Evolutionary conservation across 2,888 invertebrate genomes (phyloP).

Genomic region (Drosophila anomelani): DNA sequence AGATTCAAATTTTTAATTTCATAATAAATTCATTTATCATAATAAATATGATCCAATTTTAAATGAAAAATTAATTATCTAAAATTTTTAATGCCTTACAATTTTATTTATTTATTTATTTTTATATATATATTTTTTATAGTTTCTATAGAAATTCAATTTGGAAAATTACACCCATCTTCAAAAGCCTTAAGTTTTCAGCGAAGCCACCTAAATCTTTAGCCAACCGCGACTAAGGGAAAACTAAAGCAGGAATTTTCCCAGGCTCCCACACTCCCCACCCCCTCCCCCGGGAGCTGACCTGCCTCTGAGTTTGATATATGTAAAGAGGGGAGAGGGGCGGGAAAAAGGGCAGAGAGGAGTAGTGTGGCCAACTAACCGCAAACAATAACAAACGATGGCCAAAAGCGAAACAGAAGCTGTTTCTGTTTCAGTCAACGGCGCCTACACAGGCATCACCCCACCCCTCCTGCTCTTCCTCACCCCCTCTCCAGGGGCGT

Average conservation of each 20-base stretch:
- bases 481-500: conserved; percentile 37
- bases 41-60: background rate
- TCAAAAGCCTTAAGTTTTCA: conserved; percentile 4
- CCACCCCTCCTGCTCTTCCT: conserved; percentile 13
- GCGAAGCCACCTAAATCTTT: conserved; percentile 2
- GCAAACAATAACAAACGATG: conserved; percentile 80
- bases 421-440: conserved; percentile 26
- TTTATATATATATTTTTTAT: background rate
- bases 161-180: background rate
- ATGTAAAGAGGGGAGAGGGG: conserved; percentile 36
- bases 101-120: accelerated
- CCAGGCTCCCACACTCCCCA: background rate
- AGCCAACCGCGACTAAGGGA: conserved; percentile 31
- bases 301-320: conserved; percentile 60
- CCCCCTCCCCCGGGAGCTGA: conserved; percentile 24
- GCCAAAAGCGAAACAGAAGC: conserved; percentile 61
- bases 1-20: too few species aligned
- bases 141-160: background rate
- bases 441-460: conserved; percentile 8
- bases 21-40: too few species aligned
- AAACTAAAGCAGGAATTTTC: conserved; percentile 25
- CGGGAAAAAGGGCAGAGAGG: background rate
- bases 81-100: background rate
- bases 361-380: conserved; percentile 69
- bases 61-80: background rate